Evolutionary conservation across 2,888 invertebrate genomes (phyloP).

Genomic region (Morpho deidamia): DNA sequence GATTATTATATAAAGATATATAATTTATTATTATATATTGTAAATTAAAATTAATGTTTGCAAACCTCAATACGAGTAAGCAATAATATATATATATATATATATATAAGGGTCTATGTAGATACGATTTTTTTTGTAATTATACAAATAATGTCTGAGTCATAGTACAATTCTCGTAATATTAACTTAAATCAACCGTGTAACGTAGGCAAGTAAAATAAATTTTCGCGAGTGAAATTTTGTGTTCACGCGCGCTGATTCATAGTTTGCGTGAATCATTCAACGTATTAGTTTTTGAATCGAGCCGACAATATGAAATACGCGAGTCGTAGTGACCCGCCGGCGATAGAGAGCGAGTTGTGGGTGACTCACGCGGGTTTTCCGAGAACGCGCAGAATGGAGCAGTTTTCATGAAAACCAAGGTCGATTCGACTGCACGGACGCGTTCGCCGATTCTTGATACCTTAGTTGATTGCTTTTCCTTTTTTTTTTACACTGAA

Average conservation of each 20-base stretch:
- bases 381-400: conserved; percentile 64
- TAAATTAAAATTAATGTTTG: no score
- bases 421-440: conserved; percentile 45
- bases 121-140: no score
- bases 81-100: no score
- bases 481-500: conserved; percentile 5
- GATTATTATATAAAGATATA: no score
- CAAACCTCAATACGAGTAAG: no score
- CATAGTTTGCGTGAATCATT: conserved; percentile 69
- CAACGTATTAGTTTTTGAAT: conserved; percentile 75
- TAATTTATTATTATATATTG: no score
- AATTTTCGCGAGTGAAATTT: conserved; percentile 35
- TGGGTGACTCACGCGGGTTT: conserved; percentile 73
- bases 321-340: conserved; percentile 67
- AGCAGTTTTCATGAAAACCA: conserved; percentile 71
- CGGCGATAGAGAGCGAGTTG: conserved; percentile 52
- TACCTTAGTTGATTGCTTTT: conserved; percentile 8
- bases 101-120: no score
- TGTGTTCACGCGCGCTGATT: conserved; percentile 54
- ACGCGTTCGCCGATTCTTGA: conserved; percentile 10
- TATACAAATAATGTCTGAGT: no score
- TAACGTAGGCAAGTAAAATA: background rate
- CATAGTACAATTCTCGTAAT: no score
- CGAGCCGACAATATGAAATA: conserved; percentile 71
- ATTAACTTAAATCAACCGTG: conserved; percentile 4